Conservation (phyloP, 2,888 invertebrate genomes). For the Osmoderma eremita region DNA sequence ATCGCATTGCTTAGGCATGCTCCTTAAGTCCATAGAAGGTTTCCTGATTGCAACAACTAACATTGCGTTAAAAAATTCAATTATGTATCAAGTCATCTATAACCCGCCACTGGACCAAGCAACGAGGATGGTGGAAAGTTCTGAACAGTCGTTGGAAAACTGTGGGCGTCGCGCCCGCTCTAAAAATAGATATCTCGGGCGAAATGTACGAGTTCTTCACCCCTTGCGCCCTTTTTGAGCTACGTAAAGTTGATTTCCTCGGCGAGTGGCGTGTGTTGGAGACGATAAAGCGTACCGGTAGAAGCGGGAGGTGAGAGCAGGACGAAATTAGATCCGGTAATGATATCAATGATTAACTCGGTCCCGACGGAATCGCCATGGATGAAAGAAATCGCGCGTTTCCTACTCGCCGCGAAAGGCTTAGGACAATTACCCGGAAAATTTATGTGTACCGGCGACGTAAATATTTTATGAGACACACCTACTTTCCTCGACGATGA, state of each 20-base stretch:
- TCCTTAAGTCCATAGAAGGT: too few species aligned
- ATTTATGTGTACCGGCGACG: not conserved
- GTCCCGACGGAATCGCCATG: too few species aligned
- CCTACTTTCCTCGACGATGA: too few species aligned
- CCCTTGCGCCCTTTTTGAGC: not conserved
- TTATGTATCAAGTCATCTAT: too few species aligned
- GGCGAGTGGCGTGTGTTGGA: too few species aligned
- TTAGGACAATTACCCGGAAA: not conserved
- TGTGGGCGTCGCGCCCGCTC: not conserved
- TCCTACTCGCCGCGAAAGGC: not conserved
- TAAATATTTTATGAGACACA: too few species aligned
- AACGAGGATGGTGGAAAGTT: not conserved
- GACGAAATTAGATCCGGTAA: slow-evolving; percentile 3
- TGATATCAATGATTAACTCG: slow-evolving; percentile 5
- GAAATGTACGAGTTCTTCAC: not conserved
- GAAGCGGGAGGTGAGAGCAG: not conserved
- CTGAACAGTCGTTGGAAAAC: not conserved
- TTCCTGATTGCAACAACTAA: too few species aligned
- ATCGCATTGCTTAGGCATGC: too few species aligned
- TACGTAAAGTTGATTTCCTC: too few species aligned
- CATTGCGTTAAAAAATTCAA: too few species aligned
- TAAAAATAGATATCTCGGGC: slow-evolving; percentile 9
- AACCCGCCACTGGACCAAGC: too few species aligned
- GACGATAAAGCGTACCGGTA: not conserved
- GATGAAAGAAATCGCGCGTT: too few species aligned